Evolutionary conservation across 35 echinoderm and acorn worm genomes (phyloP).

Genomic region (Apostichopus parvimensis): DNA sequence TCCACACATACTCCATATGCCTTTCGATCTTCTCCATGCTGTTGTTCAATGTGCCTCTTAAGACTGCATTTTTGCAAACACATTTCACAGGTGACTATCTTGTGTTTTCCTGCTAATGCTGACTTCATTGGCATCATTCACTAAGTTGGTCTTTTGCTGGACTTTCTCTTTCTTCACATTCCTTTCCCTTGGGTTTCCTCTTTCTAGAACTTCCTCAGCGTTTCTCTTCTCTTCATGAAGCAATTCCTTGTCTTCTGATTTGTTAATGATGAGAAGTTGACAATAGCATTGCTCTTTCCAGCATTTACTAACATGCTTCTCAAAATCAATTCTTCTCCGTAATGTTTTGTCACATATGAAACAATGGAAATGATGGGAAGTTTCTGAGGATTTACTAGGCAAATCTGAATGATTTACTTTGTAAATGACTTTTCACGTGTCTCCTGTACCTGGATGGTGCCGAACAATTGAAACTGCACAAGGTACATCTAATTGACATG

Average conservation of each 20-base stretch:
- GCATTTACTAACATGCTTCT: constrained; percentile 11
- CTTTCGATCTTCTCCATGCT: background rate
- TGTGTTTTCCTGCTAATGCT: background rate
- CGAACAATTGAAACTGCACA: no score
- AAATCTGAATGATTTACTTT: background rate
- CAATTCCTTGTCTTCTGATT: background rate
- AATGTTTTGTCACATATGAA: background rate
- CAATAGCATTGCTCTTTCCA: background rate
- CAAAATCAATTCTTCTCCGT: constrained; percentile 15
- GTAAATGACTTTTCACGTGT: no score
- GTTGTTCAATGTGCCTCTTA: background rate
- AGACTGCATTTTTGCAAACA: background rate
- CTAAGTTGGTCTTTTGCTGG: background rate
- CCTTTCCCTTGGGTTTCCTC: no score
- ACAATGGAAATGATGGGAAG: no score
- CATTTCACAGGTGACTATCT: background rate
- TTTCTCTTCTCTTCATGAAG: background rate
- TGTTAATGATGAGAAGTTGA: no score
- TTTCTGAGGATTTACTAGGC: background rate
- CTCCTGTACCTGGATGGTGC: no score
- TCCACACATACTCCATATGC: background rate
- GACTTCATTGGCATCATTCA: background rate
- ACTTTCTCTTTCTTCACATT: background rate
- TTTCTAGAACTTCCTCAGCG: no score
- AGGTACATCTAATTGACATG: no score